Conservation (phyloP, 2,888 invertebrate genomes). For the Drosophila setosimentum region DNA sequence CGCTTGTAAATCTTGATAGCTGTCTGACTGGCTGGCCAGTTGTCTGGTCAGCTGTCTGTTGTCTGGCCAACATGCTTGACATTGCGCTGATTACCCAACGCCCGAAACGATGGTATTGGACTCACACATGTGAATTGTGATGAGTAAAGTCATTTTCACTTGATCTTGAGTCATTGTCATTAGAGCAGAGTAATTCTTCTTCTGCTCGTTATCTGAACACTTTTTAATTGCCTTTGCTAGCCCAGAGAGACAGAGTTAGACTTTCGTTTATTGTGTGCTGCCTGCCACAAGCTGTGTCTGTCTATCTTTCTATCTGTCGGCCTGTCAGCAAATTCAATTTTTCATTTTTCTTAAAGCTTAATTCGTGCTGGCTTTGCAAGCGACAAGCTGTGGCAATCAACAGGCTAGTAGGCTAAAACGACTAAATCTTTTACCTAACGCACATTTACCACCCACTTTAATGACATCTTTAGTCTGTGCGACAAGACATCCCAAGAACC, state of each 20-base stretch:
- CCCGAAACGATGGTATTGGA: slow-evolving; percentile 40
- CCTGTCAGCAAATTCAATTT: slow-evolving; percentile 52
- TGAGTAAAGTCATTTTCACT: slow-evolving; percentile 23
- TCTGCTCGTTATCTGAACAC: slow-evolving; percentile 62
- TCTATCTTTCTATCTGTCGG: not conserved
- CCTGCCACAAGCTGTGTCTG: not conserved
- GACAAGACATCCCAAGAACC: slow-evolving; percentile 13
- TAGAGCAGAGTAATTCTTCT: slow-evolving; percentile 40
- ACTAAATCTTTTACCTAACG: not conserved
- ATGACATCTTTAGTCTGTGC: slow-evolving; percentile 18
- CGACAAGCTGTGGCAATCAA: slow-evolving; percentile 22
- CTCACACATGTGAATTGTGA: slow-evolving; percentile 49
- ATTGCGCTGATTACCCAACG: slow-evolving; percentile 63
- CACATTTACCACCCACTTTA: slow-evolving; percentile 31
- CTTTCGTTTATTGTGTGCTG: not conserved
- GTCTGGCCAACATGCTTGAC: slow-evolving; percentile 58
- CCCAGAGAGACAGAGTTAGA: slow-evolving; percentile 5
- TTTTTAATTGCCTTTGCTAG: slow-evolving; percentile 63
- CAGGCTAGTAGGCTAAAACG: slow-evolving; percentile 7
- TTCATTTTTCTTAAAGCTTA: slow-evolving; percentile 27
- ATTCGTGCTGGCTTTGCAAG: slow-evolving; percentile 5
- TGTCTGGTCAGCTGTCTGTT: slow-evolving; percentile 2
- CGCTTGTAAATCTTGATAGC: slow-evolving; percentile 62
- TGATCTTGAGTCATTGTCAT: slow-evolving; percentile 74
- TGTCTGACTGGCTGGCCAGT: slow-evolving; percentile 10